Percentiles rank a stretch among this genome's conserved stretches.
These are phyloP conservation scores for Kradibia gibbosae DNA, from an alignment of 1,140 invertebrate species.

Conservation along the genomic window DNA sequence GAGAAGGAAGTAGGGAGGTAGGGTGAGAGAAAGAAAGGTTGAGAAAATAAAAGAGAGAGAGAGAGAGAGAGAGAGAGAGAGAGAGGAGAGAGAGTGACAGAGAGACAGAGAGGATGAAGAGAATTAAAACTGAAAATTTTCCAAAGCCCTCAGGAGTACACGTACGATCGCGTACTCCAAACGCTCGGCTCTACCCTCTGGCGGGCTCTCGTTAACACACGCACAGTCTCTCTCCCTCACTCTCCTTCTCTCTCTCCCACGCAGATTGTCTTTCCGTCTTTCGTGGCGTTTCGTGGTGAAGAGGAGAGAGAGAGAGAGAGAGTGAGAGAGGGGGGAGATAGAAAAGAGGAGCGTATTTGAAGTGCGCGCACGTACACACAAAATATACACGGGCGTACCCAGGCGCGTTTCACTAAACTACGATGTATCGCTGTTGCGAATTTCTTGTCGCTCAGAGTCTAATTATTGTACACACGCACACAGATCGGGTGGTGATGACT, in stretches of 20 bases:
- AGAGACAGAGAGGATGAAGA: neutral
- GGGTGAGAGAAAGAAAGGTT: too few relatives aligned
- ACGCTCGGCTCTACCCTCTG: slow-evolving; percentile 23
- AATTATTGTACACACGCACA: slow-evolving; percentile 21
- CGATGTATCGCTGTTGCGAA: neutral
- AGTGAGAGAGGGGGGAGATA: neutral
- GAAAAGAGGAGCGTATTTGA: slow-evolving; percentile 13
- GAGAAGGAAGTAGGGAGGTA: too few relatives aligned
- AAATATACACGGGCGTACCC: slow-evolving; percentile 34
- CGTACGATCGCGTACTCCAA: neutral
- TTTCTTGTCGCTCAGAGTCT: neutral
- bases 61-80: neutral
- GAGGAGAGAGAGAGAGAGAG: too few relatives aligned
- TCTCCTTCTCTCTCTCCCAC: too few relatives aligned
- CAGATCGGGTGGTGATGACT: slow-evolving; percentile 19
- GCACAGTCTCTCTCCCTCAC: neutral
- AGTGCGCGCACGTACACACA: slow-evolving; percentile 38
- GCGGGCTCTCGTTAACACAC: slow-evolving; percentile 15
- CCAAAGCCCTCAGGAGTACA: slow-evolving; percentile 23
- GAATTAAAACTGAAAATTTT: slow-evolving; percentile 13
- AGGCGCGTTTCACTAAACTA: slow-evolving; percentile 25
- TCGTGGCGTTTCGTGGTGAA: too few relatives aligned
- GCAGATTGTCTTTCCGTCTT: too few relatives aligned
- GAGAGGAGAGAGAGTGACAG: neutral
- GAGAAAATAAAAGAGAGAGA: too few relatives aligned